Conservation (phyloP, 2,888 invertebrate species). For the Bruchidius siliquastri region DNA sequence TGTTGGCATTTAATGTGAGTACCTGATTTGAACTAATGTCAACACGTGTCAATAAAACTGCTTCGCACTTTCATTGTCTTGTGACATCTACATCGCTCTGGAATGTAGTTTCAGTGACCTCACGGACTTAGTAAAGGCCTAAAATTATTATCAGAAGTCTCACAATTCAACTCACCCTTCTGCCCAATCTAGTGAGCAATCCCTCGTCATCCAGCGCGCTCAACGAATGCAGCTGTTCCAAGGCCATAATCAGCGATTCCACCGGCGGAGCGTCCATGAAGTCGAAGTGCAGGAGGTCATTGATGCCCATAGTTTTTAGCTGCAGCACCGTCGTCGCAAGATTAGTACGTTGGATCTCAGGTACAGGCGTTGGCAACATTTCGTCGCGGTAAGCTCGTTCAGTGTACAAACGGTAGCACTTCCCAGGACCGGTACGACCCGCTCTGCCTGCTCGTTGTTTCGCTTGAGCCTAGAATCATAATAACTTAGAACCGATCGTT, state of each 20-base stretch:
- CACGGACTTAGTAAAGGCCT: too few relatives aligned
- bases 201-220: slow-evolving; percentile 96
- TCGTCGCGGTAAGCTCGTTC: slow-evolving; percentile 98
- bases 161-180: slow-evolving; percentile 55
- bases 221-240: slow-evolving; percentile 94
- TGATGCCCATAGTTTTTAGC: slow-evolving; percentile 99
- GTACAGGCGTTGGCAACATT: slow-evolving; percentile 97
- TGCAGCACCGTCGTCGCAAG: slow-evolving; percentile 93
- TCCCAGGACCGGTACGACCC: slow-evolving; percentile 96
- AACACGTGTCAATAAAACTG: too few relatives aligned
- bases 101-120: too few relatives aligned
- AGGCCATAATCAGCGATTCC: slow-evolving; percentile 94
- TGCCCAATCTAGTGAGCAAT: slow-evolving; percentile 72
- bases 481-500: neutral
- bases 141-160: too few relatives aligned
- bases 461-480: slow-evolving; percentile 73
- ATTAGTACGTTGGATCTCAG: slow-evolving; percentile 98
- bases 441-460: slow-evolving; percentile 96
- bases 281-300: slow-evolving; percentile 96
- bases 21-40: too few relatives aligned
- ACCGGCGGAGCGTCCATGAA: slow-evolving; percentile 99
- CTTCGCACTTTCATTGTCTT: too few relatives aligned
- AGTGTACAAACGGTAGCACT: slow-evolving; percentile 94
- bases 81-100: too few relatives aligned
- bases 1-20: too few relatives aligned